Percentiles rank a stretch among this genome's conserved stretches.
phyloP scores from a whole-genome alignment of 1,140 invertebrate genomes.

The Drosophila biarmipes region DNA sequence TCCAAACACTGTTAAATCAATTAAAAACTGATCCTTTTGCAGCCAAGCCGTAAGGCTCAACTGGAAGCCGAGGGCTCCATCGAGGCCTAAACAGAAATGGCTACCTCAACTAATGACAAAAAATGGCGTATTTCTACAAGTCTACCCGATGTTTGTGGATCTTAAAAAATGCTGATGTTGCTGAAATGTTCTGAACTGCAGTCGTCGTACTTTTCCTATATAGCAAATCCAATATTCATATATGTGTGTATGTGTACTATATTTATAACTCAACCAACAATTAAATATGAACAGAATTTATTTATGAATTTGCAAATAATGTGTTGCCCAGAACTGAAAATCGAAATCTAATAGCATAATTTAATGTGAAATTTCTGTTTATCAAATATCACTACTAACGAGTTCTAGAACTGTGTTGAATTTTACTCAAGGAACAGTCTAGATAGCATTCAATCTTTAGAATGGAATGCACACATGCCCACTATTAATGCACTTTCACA shows the following conservation, averaged over 20 bases:
- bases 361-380: too few relatives aligned
- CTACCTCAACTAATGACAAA: constrained; percentile 68
- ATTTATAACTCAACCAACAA: constrained; percentile 43
- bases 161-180: constrained; percentile 71
- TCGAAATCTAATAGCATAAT: too few relatives aligned
- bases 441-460: neutral
- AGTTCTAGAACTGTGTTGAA: neutral
- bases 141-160: constrained; percentile 26
- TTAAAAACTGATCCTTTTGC: neutral
- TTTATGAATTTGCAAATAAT: neutral
- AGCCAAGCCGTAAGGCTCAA: constrained; percentile 80
- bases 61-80: constrained; percentile 66
- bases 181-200: constrained; percentile 81
- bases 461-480: neutral
- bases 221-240: constrained; percentile 58
- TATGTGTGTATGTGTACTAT: constrained; percentile 80
- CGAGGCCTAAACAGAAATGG: constrained; percentile 50
- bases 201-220: constrained; percentile 70
- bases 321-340: neutral
- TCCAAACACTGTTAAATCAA: neutral
- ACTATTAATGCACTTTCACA: constrained; percentile 14
- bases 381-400: too few relatives aligned
- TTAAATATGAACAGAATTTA: constrained; percentile 43
- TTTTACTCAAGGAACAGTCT: neutral
- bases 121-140: constrained; percentile 57